phyloP scores from a whole-genome alignment of 2,113 vertebrate genomes.

The Epinephelus lanceolatus region DNA sequence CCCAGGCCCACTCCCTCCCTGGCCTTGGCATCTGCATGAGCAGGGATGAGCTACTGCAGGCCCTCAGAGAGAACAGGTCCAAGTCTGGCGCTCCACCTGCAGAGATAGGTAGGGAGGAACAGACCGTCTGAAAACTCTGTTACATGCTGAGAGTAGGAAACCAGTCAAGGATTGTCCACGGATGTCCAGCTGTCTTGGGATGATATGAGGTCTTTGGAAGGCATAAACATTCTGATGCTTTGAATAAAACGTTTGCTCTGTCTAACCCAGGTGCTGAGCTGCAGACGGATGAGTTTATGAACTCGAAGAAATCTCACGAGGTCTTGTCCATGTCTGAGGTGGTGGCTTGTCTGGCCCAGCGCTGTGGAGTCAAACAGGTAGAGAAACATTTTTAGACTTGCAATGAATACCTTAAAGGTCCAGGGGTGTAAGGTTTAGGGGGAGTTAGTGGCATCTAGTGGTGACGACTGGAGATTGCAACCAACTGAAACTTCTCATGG shows the following conservation, averaged over 20 bases:
- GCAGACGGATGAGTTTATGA: conserved; percentile 94
- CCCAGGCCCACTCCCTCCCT: conserved; percentile 86
- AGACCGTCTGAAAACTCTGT: background rate
- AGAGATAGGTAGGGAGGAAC: conserved; percentile 47
- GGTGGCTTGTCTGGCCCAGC: conserved; percentile 84
- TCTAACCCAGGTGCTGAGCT: conserved; percentile 72
- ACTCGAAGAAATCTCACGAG: conserved; percentile 96
- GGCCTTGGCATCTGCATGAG: conserved; percentile 87
- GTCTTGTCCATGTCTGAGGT: conserved; percentile 94
- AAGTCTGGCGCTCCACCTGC: conserved; percentile 40
- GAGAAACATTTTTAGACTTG: background rate
- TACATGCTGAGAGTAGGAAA: conserved; percentile 35
- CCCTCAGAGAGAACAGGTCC: conserved; percentile 68
- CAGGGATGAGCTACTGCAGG: conserved; percentile 85
- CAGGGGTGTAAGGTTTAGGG: too few relatives aligned
- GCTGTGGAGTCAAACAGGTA: conserved; percentile 90
- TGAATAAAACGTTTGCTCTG: background rate
- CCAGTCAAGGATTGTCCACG: background rate
- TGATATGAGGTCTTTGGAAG: background rate
- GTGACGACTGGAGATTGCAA: too few relatives aligned
- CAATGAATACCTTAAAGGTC: background rate
- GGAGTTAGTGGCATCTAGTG: too few relatives aligned
- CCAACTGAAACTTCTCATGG: too few relatives aligned
- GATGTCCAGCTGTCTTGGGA: background rate
- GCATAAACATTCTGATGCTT: background rate